A percentile compares a stretch with the other conserved stretches of the same genome.
Conservation (phyloP, 1,140 invertebrate species). For the Trissolcus basalis region DNA sequence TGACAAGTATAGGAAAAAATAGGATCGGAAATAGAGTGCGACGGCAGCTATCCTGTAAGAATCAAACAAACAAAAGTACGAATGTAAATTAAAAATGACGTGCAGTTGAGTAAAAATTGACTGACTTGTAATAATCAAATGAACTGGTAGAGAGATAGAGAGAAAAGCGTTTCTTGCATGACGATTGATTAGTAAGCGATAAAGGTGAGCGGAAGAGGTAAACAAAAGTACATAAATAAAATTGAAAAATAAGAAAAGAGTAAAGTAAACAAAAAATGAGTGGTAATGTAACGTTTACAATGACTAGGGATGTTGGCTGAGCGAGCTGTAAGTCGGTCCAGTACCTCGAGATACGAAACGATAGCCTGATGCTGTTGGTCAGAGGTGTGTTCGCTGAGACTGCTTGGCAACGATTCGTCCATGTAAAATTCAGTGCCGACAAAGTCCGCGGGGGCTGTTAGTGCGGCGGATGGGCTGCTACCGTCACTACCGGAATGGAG, state of each 20-base stretch:
- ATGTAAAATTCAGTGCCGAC: conserved; percentile 89
- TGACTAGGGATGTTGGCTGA: conserved; percentile 66
- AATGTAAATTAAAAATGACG: neutral
- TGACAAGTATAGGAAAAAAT: conserved; percentile 25
- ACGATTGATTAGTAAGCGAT: neutral
- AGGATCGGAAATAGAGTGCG: conserved; percentile 70
- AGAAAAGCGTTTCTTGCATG: no score
- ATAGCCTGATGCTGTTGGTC: conserved; percentile 81
- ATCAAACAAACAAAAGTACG: conserved; percentile 67
- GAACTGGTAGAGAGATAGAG: no score
- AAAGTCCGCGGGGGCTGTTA: conserved; percentile 78
- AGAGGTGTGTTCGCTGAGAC: conserved; percentile 78
- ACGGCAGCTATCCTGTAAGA: conserved; percentile 76
- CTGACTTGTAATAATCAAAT: no score
- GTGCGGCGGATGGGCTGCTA: conserved; percentile 67
- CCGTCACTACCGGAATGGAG: conserved; percentile 65
- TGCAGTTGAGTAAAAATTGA: neutral
- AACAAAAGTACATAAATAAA: neutral
- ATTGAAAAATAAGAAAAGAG: neutral
- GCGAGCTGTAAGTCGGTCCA: conserved; percentile 71
- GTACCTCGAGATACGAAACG: conserved; percentile 81
- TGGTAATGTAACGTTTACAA: conserved; percentile 67
- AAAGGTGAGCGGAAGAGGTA: neutral
- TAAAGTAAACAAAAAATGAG: conserved; percentile 40
- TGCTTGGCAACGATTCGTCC: conserved; percentile 87